phyloP scores from a whole-genome alignment of 2,113 vertebrate genomes.

The Dolichotis patagonum region DNA sequence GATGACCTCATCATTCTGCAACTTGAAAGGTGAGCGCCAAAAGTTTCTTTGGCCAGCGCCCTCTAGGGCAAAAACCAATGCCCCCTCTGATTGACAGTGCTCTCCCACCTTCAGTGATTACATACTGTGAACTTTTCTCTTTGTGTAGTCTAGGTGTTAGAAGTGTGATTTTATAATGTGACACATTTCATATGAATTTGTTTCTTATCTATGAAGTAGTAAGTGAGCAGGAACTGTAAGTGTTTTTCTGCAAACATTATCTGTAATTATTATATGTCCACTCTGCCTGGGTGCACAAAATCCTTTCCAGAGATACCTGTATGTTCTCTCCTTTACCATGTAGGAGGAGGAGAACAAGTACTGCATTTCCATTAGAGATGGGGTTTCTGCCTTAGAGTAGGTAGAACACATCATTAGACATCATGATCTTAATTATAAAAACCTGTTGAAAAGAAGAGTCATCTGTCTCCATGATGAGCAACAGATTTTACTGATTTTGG shows the following conservation, averaged over 20 bases:
- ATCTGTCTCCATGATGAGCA: background rate
- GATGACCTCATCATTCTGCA: background rate
- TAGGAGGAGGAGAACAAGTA: background rate
- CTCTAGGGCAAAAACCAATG: background rate
- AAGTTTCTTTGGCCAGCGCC: background rate
- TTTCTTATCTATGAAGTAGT: background rate
- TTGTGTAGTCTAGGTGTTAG: background rate
- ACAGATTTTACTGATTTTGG: background rate
- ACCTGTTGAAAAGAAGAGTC: background rate
- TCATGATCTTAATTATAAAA: slow-evolving; percentile 16
- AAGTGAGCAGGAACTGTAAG: background rate
- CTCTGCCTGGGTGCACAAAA: background rate
- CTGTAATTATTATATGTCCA: background rate
- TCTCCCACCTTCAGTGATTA: background rate
- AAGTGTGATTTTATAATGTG: background rate
- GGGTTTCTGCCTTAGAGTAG: background rate
- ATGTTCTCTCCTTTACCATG: background rate
- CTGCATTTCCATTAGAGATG: background rate
- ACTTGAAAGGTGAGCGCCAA: background rate
- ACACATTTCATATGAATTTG: background rate
- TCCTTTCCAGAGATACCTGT: background rate
- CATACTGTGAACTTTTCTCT: background rate
- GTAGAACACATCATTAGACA: background rate
- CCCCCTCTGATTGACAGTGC: background rate
- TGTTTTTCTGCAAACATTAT: background rate